A percentile compares a stretch with the other conserved stretches of the same genome.
Evolutionary conservation across 1,140 invertebrate species (phyloP).

Genomic region (Ganaspis sp.): DNA sequence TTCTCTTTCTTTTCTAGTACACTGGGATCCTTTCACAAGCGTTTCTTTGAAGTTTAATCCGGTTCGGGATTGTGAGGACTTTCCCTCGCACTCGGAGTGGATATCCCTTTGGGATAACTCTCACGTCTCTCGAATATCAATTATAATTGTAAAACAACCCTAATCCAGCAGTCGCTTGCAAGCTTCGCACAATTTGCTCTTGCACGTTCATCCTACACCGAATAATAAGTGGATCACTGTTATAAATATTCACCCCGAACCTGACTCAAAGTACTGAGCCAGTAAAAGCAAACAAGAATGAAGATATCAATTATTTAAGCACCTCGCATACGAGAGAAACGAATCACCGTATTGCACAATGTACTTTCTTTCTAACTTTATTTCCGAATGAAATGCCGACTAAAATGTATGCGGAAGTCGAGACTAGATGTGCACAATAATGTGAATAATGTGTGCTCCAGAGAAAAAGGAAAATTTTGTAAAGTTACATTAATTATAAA

Average conservation of each 20-base stretch:
- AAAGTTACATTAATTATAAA: too few relatives aligned
- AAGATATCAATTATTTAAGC: slow-evolving; percentile 18
- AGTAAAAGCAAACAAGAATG: slow-evolving; percentile 20
- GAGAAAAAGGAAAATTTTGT: neutral
- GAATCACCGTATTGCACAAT: slow-evolving; percentile 1
- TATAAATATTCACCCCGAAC: slow-evolving; percentile 40
- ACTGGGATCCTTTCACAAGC: neutral
- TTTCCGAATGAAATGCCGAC: neutral
- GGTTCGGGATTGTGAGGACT: slow-evolving; percentile 1
- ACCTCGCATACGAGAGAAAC: neutral
- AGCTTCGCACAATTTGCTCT: slow-evolving; percentile 39
- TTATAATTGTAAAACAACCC: slow-evolving; percentile 51
- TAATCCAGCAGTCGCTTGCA: slow-evolving; percentile 41
- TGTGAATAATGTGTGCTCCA: too few relatives aligned
- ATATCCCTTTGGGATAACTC: slow-evolving; percentile 14
- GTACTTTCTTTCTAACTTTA: slow-evolving; percentile 3
- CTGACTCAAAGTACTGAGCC: slow-evolving; percentile 17
- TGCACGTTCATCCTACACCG: slow-evolving; percentile 42
- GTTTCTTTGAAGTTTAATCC: slow-evolving; percentile 43
- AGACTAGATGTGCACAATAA: slow-evolving; percentile 4
- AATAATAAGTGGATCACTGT: slow-evolving; percentile 41
- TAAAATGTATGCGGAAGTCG: neutral
- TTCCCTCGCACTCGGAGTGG: neutral
- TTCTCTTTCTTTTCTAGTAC: slow-evolving; percentile 37
- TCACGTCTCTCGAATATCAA: slow-evolving; percentile 41